Evolutionary conservation across 2,888 invertebrate genomes (phyloP).

Genomic region (Pinctada fucata): DNA sequence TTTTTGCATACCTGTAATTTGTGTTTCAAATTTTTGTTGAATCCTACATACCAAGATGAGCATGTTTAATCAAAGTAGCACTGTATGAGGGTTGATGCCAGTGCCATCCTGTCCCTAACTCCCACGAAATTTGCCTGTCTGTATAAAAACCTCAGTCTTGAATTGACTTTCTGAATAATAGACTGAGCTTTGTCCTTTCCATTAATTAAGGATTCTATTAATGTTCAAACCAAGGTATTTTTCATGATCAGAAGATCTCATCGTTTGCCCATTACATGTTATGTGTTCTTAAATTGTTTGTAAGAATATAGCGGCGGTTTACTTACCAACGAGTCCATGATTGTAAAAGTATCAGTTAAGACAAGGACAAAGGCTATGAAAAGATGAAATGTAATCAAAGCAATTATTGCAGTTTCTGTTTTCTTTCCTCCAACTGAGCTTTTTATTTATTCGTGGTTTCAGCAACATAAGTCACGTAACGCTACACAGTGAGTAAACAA

Average conservation of each 20-base stretch:
- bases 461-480: too few relatives aligned
- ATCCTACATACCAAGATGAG: slow-evolving; percentile 5
- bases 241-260: neutral
- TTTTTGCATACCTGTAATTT: neutral
- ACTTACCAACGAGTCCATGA: too few relatives aligned
- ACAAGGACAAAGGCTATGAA: too few relatives aligned
- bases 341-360: too few relatives aligned
- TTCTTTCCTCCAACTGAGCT: too few relatives aligned
- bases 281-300: too few relatives aligned
- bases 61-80: slow-evolving; percentile 1
- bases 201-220: neutral
- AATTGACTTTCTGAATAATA: neutral
- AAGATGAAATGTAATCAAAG: too few relatives aligned
- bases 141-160: neutral
- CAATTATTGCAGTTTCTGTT: too few relatives aligned
- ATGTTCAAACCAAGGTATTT: neutral
- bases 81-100: neutral
- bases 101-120: neutral
- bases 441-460: too few relatives aligned
- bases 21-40: neutral
- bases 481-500: too few relatives aligned
- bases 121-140: neutral
- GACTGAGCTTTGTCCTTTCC: neutral
- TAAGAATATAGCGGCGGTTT: too few relatives aligned
- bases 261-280: neutral